Conservation (phyloP, 2,113 vertebrate genomes). For the Glareola pratincola region DNA sequence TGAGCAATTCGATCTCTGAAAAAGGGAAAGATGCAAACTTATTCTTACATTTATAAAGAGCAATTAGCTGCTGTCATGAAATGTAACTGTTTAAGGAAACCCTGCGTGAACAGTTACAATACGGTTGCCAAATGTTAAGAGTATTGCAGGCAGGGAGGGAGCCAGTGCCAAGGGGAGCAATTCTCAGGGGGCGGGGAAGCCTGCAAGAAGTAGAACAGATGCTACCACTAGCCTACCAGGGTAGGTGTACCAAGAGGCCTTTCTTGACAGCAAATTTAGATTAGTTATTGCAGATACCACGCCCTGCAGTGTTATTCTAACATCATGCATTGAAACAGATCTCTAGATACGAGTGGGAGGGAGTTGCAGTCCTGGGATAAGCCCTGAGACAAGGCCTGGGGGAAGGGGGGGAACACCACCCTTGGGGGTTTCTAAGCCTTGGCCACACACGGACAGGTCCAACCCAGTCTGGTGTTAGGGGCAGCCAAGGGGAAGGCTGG, state of each 20-base stretch:
- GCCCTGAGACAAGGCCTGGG: background rate
- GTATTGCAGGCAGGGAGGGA: background rate
- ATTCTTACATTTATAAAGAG: background rate
- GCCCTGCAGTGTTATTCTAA: background rate
- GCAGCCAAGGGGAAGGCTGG: background rate
- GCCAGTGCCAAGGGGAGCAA: background rate
- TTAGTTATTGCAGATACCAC: background rate
- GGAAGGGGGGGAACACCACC: background rate
- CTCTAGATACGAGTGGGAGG: background rate
- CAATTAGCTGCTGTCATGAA: background rate
- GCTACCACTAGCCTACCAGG: background rate
- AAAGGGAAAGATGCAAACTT: background rate
- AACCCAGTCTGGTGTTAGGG: background rate
- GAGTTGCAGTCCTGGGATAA: background rate
- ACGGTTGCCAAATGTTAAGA: background rate
- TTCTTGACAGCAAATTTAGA: background rate
- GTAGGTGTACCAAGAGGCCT: background rate
- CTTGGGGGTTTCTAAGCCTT: background rate
- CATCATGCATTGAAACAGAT: background rate
- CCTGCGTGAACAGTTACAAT: background rate
- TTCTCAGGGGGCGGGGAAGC: background rate
- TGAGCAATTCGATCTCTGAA: constrained; percentile 84
- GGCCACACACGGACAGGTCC: background rate
- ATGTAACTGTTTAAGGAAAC: background rate
- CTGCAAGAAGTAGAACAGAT: background rate